Evolutionary conservation across 2,888 invertebrate species (phyloP).

Genomic region (Tiphia femorata): DNA sequence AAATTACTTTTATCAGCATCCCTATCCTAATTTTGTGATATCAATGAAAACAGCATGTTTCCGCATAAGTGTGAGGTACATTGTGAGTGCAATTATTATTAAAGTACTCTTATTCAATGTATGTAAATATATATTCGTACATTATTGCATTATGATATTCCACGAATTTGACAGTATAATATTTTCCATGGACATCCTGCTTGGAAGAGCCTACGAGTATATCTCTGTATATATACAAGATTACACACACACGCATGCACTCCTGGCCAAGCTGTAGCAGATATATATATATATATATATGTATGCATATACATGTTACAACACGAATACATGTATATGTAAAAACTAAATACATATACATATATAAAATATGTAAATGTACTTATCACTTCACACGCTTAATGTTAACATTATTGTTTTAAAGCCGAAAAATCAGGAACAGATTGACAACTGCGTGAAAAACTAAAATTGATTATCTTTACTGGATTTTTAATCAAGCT

Average conservation of each 20-base stretch:
- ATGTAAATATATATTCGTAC: constrained; percentile 42
- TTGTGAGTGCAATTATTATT: constrained; percentile 9
- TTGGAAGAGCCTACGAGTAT: not conserved
- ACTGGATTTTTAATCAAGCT: constrained; percentile 26
- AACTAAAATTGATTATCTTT: not conserved
- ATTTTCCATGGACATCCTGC: too few relatives aligned
- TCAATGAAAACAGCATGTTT: constrained; percentile 32
- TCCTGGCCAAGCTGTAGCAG: too few relatives aligned
- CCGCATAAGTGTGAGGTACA: constrained; percentile 10
- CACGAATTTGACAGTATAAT: not conserved
- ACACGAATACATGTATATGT: constrained; percentile 9
- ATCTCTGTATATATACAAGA: not conserved
- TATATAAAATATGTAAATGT: constrained; percentile 25
- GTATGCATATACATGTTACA: not conserved
- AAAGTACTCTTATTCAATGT: constrained; percentile 41
- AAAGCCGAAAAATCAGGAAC: constrained; percentile 28
- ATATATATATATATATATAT: too few relatives aligned
- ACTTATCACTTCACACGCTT: constrained; percentile 28
- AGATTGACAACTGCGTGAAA: not conserved
- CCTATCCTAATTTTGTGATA: constrained; percentile 41
- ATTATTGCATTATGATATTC: not conserved
- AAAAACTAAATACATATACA: constrained; percentile 31
- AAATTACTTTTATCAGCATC: not conserved
- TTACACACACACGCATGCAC: not conserved
- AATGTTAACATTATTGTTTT: constrained; percentile 39